Conservation (phyloP, 2,888 invertebrate species). For the Melieria crassipennis region DNA sequence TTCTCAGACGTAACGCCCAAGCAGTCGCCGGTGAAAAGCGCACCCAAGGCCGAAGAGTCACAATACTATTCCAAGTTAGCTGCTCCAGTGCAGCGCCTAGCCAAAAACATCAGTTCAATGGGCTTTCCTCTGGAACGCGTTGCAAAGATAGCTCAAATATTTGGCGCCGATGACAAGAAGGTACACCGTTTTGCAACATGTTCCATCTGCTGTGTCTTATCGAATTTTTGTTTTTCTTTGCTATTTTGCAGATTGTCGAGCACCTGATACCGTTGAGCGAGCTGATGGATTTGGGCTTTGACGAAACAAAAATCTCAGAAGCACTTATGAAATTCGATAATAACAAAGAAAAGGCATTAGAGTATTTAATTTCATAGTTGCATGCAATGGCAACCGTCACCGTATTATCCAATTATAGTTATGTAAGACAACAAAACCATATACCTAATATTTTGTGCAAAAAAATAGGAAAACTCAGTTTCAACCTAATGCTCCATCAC, state of each 20-base stretch:
- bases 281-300: constrained; percentile 83
- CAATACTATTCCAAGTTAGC: constrained; percentile 46
- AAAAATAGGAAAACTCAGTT: no score
- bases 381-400: background rate
- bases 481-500: no score
- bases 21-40: constrained; percentile 22
- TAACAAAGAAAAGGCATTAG: constrained; percentile 86
- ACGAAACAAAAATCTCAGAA: constrained; percentile 77
- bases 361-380: constrained; percentile 78
- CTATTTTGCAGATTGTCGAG: constrained; percentile 76
- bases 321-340: constrained; percentile 81
- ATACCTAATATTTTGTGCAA: no score
- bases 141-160: constrained; percentile 78
- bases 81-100: constrained; percentile 72
- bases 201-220: background rate
- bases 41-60: background rate
- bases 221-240: constrained; percentile 4
- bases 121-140: constrained; percentile 87
- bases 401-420: no score
- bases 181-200: constrained; percentile 63
- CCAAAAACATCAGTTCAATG: constrained; percentile 83
- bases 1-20: constrained; percentile 14
- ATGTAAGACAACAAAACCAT: no score
- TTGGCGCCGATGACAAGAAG: constrained; percentile 87
- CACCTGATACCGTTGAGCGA: constrained; percentile 81